Conservation (phyloP, 2,113 vertebrate genomes). For the Pseudolaguvia tuberculata region DNA sequence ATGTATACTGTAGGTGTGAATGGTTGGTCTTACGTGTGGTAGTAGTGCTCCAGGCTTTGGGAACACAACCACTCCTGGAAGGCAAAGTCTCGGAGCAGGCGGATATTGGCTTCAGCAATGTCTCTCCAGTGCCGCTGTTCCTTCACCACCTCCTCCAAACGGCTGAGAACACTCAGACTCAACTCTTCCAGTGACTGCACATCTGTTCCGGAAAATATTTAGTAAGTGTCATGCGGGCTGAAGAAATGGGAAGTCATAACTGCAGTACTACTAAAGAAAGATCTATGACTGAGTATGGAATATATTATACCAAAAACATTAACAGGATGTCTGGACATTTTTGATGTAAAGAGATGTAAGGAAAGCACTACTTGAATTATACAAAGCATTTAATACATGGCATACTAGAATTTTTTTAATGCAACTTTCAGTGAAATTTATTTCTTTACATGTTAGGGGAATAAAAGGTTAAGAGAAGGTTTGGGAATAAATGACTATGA, state of each 20-base stretch:
- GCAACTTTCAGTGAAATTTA: too few species aligned
- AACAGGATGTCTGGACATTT: background rate
- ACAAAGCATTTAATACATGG: too few species aligned
- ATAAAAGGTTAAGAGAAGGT: too few species aligned
- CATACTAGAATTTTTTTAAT: too few species aligned
- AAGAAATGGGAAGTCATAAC: background rate
- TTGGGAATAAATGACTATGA: too few species aligned
- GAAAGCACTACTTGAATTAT: too few species aligned
- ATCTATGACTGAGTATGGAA: background rate
- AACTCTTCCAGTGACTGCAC: slow-evolving; percentile 75
- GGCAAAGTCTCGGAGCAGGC: slow-evolving; percentile 73
- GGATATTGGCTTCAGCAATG: slow-evolving; percentile 68
- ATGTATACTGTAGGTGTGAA: background rate
- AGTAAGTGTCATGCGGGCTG: background rate
- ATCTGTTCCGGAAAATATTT: slow-evolving; percentile 62
- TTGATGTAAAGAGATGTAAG: background rate
- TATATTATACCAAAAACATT: background rate
- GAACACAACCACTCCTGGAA: slow-evolving; percentile 78
- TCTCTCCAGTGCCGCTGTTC: slow-evolving; percentile 67
- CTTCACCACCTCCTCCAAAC: slow-evolving; percentile 70
- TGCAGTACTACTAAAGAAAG: background rate
- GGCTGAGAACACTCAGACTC: slow-evolving; percentile 68
- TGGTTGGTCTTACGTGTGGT: slow-evolving; percentile 65
- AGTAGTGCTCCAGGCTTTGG: slow-evolving; percentile 72
- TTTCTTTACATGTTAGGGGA: too few species aligned